Evolutionary conservation across 2,797 vertebrate species (phyloP).

Genomic region (Chrysocyon brachyurus): DNA sequence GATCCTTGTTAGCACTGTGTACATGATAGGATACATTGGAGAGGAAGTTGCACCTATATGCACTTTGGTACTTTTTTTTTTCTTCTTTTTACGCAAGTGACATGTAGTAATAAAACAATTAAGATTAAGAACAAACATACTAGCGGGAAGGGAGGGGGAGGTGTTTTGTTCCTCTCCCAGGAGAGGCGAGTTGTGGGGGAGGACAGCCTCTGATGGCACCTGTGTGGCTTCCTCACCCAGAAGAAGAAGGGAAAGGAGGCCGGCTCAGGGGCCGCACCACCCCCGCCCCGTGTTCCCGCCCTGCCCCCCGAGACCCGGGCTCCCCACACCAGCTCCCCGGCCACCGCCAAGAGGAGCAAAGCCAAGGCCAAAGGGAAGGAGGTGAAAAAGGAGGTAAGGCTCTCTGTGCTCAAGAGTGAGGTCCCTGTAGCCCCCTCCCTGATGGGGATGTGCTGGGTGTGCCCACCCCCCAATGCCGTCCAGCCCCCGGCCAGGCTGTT

Average conservation of each 20-base stretch:
- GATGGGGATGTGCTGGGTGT: fast-evolving
- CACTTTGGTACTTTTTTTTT: too few species aligned
- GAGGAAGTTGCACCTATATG: fast-evolving
- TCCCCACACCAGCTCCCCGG: slow-evolving; percentile 86
- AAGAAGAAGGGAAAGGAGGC: slow-evolving; percentile 95
- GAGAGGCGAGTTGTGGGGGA: not conserved
- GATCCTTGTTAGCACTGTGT: not conserved
- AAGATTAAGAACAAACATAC: not conserved
- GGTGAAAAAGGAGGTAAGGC: slow-evolving; percentile 92
- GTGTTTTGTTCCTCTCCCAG: not conserved
- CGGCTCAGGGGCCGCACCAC: slow-evolving; percentile 86
- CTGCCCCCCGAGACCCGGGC: slow-evolving; percentile 90
- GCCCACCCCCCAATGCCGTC: fast-evolving
- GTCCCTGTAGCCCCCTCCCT: fast-evolving
- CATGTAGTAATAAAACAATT: too few species aligned
- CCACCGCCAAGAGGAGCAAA: slow-evolving; percentile 93
- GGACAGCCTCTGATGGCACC: not conserved
- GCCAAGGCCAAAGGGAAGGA: slow-evolving; percentile 94
- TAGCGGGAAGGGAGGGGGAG: not conserved
- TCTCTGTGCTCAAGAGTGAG: fast-evolving
- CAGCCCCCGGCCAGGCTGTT: fast-evolving
- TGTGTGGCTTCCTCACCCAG: slow-evolving; percentile 87
- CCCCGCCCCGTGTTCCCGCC: slow-evolving; percentile 88
- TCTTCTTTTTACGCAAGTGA: not conserved
- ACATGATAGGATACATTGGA: not conserved